A percentile compares a stretch with the other conserved stretches of the same genome.
Evolutionary conservation across 2,888 invertebrate species (phyloP).

Genomic region (Drosophila atripex): DNA sequence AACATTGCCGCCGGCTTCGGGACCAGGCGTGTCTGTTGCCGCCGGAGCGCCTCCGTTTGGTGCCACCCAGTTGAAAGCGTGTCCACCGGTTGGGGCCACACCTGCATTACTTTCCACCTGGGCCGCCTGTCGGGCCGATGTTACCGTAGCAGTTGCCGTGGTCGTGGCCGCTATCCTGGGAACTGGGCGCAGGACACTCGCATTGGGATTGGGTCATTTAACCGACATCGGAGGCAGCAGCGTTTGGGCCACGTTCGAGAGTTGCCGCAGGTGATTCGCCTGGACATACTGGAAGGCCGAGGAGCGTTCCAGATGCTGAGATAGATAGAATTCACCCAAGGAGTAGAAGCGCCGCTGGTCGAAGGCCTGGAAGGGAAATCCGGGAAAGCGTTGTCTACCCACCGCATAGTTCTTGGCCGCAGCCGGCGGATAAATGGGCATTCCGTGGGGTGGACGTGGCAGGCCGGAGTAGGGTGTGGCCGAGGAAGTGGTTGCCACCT

Average conservation of each 20-base stretch:
- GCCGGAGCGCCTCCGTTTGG: conserved; percentile 2
- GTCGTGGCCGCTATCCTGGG: conserved; percentile 81
- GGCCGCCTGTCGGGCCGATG: conserved; percentile 22
- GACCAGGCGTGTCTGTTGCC: conserved; percentile 5
- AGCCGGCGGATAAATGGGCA: conserved; percentile 47
- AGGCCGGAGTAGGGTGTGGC: conserved; percentile 36
- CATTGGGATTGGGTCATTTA: conserved; percentile 82
- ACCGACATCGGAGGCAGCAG: conserved; percentile 73
- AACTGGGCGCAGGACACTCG: conserved; percentile 82
- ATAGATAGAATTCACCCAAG: conserved; percentile 82
- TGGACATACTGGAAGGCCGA: conserved; percentile 84
- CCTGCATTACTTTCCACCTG: conserved; percentile 13
- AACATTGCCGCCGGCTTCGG: conserved; percentile 33
- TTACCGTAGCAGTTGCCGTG: conserved; percentile 37
- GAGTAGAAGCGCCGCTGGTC: conserved; percentile 83
- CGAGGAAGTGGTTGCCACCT: conserved; percentile 12
- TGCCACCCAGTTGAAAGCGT: conserved; percentile 61
- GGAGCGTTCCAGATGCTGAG: conserved; percentile 81
- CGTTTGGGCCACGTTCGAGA: conserved; percentile 69
- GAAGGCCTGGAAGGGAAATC: conserved; percentile 77
- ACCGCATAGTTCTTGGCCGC: conserved; percentile 56
- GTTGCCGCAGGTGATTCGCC: conserved; percentile 77
- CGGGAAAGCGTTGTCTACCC: conserved; percentile 68
- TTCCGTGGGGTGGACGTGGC: conserved; percentile 61
- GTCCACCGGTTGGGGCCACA: conserved; percentile 33